Conservation (phyloP, 2,113 vertebrate genomes). For the Phylloscopus trochiloides region DNA sequence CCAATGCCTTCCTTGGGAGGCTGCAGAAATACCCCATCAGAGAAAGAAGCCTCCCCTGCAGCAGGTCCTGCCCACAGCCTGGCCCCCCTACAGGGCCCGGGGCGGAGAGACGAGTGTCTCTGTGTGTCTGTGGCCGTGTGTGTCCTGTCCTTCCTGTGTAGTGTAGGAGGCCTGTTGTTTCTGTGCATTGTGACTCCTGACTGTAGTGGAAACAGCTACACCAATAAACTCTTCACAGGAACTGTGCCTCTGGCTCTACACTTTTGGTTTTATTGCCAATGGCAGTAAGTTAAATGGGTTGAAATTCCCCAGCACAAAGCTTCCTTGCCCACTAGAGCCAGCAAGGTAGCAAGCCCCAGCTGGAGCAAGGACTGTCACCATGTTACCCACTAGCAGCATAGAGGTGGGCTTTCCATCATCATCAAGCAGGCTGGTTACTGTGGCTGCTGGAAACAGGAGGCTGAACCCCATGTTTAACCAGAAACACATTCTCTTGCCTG, state of each 20-base stretch:
- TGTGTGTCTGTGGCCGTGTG: constrained; percentile 38
- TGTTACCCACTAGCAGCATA: background rate
- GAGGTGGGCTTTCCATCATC: background rate
- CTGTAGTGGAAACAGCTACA: constrained; percentile 65
- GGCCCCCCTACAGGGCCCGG: background rate
- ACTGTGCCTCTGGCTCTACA: rapidly evolving
- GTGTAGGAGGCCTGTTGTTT: constrained; percentile 58
- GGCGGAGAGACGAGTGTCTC: background rate
- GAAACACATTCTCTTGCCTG: rapidly evolving
- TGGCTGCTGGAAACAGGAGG: background rate
- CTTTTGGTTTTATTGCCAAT: background rate
- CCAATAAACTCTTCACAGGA: constrained; percentile 64
- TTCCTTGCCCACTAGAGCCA: background rate
- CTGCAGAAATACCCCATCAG: background rate
- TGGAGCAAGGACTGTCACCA: background rate
- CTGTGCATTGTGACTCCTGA: constrained; percentile 60
- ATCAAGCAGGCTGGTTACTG: background rate
- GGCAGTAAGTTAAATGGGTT: background rate
- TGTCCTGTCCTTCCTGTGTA: constrained; percentile 54
- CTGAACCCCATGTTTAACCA: background rate
- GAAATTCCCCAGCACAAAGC: background rate
- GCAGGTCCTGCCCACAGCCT: constrained; percentile 41
- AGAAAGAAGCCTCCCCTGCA: background rate
- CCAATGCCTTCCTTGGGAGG: background rate
- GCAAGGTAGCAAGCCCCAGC: background rate